Conservation (phyloP, 2,888 invertebrate species). For the Vannuccia rotundouncinata region DNA sequence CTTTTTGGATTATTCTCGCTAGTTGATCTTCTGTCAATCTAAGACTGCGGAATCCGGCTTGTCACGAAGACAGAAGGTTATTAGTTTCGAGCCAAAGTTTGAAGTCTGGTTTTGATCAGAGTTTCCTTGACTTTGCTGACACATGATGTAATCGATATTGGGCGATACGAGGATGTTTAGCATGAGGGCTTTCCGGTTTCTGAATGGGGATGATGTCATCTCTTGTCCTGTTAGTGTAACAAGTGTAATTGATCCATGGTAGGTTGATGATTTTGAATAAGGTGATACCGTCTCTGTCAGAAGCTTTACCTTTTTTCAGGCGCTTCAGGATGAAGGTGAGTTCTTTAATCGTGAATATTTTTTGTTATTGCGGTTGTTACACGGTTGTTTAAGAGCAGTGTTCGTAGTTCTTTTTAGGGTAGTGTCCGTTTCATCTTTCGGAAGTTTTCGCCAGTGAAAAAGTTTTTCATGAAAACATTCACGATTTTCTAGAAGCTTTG, state of each 20-base stretch:
- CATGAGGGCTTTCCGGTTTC: not conserved
- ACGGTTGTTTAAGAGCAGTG: not conserved
- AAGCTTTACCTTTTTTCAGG: not conserved
- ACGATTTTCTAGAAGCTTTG: too few species aligned
- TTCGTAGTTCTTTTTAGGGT: not conserved
- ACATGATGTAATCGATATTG: not conserved
- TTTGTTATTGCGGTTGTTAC: not conserved
- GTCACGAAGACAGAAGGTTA: not conserved
- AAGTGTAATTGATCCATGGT: not conserved
- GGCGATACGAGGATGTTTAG: not conserved
- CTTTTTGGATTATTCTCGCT: not conserved
- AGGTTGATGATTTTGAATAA: not conserved
- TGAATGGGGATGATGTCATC: conserved; percentile 9
- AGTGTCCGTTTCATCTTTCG: too few species aligned
- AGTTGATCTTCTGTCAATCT: not conserved
- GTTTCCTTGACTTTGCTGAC: not conserved
- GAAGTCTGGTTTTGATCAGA: not conserved
- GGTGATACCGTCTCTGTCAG: not conserved
- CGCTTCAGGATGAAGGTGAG: too few species aligned
- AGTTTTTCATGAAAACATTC: too few species aligned
- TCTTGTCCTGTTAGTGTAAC: not conserved
- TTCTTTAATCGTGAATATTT: not conserved
- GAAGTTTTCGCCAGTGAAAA: too few species aligned
- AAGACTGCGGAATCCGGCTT: conserved; percentile 6
- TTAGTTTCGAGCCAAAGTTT: not conserved